Percentiles rank a stretch among this genome's conserved stretches.
phyloP scores from a whole-genome alignment of 2,888 invertebrate genomes.

The Strigamia transsilvanica region DNA sequence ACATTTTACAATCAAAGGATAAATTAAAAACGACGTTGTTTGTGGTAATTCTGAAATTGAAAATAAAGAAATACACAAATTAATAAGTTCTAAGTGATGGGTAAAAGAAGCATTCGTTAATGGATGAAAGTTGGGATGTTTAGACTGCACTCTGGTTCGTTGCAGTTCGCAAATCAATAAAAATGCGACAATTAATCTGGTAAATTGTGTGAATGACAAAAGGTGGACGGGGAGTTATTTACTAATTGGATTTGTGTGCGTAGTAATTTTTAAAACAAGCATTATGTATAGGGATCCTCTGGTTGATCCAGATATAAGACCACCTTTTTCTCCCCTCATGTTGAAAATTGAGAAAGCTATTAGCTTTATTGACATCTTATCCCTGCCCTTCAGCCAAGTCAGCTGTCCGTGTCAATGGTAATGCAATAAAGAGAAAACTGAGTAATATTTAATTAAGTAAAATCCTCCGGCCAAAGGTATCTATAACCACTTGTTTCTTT shows the following conservation, averaged over 20 bases:
- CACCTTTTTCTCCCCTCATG: neutral
- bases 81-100: no score
- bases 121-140: neutral
- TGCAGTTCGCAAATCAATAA: neutral
- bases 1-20: neutral
- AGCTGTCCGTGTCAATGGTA: neutral
- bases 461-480: neutral
- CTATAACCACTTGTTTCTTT: slow-evolving; percentile 6
- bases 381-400: neutral
- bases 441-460: neutral
- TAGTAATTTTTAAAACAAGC: neutral
- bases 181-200: neutral
- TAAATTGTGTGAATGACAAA: neutral
- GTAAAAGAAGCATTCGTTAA: no score
- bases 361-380: slow-evolving; percentile 30
- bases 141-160: neutral
- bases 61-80: no score
- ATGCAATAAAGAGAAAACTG: slow-evolving; percentile 20
- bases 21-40: neutral
- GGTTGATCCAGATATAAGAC: neutral
- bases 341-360: slow-evolving; percentile 3
- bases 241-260: slow-evolving; percentile 1
- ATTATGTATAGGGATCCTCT: neutral
- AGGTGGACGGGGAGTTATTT: neutral
- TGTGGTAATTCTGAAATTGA: no score